Percentiles rank a stretch among this genome's conserved stretches.
Evolutionary conservation across 2,888 invertebrate species (phyloP).

Genomic region (Euproctis similis): DNA sequence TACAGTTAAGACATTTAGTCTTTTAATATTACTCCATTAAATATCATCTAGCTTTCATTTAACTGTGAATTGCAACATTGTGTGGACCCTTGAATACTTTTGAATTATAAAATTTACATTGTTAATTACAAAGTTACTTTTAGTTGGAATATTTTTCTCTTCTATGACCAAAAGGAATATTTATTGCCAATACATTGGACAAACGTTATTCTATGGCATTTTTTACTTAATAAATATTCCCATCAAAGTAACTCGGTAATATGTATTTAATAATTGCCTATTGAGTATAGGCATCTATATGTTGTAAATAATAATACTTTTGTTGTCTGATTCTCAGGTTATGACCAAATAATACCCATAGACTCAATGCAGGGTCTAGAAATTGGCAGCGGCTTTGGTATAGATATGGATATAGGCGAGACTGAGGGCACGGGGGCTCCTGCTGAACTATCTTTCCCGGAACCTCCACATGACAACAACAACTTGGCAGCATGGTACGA

Average conservation of each 20-base stretch:
- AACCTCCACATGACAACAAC: slow-evolving; percentile 91
- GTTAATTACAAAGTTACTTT: too few species aligned
- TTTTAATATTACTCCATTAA: too few species aligned
- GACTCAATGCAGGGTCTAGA: slow-evolving; percentile 97
- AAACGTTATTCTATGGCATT: too few species aligned
- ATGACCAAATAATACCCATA: slow-evolving; percentile 98
- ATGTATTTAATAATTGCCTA: too few species aligned
- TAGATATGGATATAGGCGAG: slow-evolving; percentile 95
- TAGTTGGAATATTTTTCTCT: too few species aligned
- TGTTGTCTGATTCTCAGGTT: slow-evolving; percentile 77
- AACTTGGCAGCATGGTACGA: slow-evolving; percentile 98
- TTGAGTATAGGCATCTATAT: too few species aligned
- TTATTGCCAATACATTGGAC: too few species aligned
- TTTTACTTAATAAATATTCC: too few species aligned
- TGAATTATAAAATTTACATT: too few species aligned
- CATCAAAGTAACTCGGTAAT: too few species aligned
- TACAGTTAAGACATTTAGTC: too few species aligned
- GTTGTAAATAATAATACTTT: background rate
- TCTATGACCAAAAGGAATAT: too few species aligned
- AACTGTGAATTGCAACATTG: slow-evolving; percentile 4
- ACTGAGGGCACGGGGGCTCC: slow-evolving; percentile 85
- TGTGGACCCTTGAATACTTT: slow-evolving; percentile 1
- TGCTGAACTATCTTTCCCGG: slow-evolving; percentile 86
- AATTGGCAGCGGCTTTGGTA: slow-evolving; percentile 89
- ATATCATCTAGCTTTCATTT: slow-evolving; percentile 4